Evolutionary conservation across 2,888 invertebrate species (phyloP), one percentile per base, ranked within the genome.

Genomic region (Nomada lathburiana): DNA sequence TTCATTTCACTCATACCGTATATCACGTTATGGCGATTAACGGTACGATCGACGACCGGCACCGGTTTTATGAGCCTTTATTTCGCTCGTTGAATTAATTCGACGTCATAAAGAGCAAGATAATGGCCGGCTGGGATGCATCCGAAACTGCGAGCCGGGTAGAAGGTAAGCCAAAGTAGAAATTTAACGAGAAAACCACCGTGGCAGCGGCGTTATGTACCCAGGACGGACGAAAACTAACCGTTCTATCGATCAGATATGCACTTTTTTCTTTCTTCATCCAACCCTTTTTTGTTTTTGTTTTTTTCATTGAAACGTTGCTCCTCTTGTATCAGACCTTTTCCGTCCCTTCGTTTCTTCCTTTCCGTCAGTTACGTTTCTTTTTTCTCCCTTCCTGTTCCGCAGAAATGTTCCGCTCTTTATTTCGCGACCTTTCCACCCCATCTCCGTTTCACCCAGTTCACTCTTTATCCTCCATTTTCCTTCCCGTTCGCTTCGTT

Each of bases 11-110:
- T 75, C 65, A 53, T 71, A 59, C 70, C 76, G 73, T 77, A 60
- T 52, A 76, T 83, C 76, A 72, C 67, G 83, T 44, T 64, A 44
- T n/a, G 68, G 74, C 76, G 83, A 83, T 84, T 83, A 83, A 84
- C 80, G 83, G 75, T 80, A 76, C 69, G 83, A 82, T 82, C 75
- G 79, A 85, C 76, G 80, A 77, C 71, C 82, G 47, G 70, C 76
- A 71, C 76, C 80, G 75, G 84, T 78, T 85, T 84, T 79, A 82
- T 81, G 84, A 84, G 78, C 73, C 83, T 86, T 85, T 80, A 85
- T 85, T 85, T 85, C 80, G 82, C 74, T 81, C 83, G 83, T 83
- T 77, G 83, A 85, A 85, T 86, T 86, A 86, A 86, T 86, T 82
- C 83, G 60, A 72, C 80, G 77, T 80, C 85, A 80, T 86, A 80